These are phyloP conservation scores for Epinotia demarniana DNA, from an alignment of 2,888 invertebrate genomes.

Conservation along the genomic window DNA sequence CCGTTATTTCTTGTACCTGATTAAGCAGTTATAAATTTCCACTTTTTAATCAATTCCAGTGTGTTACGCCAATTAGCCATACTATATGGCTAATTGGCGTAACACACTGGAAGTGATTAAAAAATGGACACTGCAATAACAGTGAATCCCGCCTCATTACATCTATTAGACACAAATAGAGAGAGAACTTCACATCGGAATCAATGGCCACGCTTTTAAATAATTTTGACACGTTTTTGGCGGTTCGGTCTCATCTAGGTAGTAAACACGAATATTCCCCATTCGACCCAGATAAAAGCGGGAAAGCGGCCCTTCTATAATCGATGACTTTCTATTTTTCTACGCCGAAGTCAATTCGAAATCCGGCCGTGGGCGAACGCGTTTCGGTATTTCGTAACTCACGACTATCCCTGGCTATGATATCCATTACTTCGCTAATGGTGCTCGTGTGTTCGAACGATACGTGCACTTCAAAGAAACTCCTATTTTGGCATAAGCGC, in stretches of 20 bases:
- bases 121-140: too few relatives aligned
- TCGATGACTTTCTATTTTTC: slow-evolving; percentile 83
- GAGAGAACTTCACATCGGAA: not conserved
- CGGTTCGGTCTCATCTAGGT: not conserved
- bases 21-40: too few relatives aligned
- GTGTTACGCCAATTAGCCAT: too few relatives aligned
- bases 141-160: not conserved
- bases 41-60: too few relatives aligned
- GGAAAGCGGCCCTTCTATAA: slow-evolving; percentile 75
- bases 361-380: slow-evolving; percentile 77
- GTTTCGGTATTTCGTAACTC: slow-evolving; percentile 61
- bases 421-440: slow-evolving; percentile 45
- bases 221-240: not conserved
- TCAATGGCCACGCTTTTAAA: not conserved
- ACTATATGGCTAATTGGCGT: too few relatives aligned
- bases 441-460: slow-evolving; percentile 15
- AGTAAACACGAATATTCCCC: slow-evolving; percentile 26
- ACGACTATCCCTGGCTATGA: slow-evolving; percentile 42
- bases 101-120: too few relatives aligned
- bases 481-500: slow-evolving; percentile 4
- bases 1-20: too few relatives aligned
- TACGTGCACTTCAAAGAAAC: slow-evolving; percentile 26
- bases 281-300: slow-evolving; percentile 72
- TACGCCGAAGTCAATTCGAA: slow-evolving; percentile 74
- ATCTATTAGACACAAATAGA: not conserved